These are phyloP conservation scores for Buphagus erythrorhynchus DNA, from an alignment of 2,797 vertebrate genomes.

Conservation along the genomic window DNA sequence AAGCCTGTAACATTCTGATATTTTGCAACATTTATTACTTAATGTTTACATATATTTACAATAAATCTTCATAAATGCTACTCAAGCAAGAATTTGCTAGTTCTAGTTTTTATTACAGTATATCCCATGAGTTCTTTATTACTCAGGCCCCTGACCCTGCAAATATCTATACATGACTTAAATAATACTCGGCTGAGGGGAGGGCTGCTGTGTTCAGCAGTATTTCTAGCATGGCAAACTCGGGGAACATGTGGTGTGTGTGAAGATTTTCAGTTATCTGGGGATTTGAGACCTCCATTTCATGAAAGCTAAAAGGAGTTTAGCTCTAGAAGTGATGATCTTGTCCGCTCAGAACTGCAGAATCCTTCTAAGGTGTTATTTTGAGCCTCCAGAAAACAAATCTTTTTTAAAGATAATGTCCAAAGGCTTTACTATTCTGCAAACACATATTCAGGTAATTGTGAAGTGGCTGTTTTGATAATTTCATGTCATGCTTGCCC, in stretches of 20 bases:
- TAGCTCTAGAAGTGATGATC: background rate
- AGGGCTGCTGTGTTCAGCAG: rapidly evolving
- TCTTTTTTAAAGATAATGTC: background rate
- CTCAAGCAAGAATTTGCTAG: conserved; percentile 20
- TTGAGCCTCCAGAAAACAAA: background rate
- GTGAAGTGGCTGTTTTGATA: background rate
- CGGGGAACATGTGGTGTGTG: rapidly evolving
- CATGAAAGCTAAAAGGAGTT: background rate
- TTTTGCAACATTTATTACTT: conserved; percentile 35
- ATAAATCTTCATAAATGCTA: conserved; percentile 18
- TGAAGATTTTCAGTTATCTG: background rate
- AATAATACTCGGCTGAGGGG: background rate
- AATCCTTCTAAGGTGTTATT: background rate
- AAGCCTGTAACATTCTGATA: conserved; percentile 36
- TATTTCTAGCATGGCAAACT: background rate
- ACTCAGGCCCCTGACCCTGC: background rate
- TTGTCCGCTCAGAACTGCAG: background rate
- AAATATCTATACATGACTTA: background rate
- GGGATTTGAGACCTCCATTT: background rate
- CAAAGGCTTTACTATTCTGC: background rate
- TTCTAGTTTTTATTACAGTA: background rate
- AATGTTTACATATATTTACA: conserved; percentile 49
- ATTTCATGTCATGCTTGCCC: background rate
- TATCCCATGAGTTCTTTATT: background rate
- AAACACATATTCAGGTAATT: background rate